These are phyloP conservation scores for Staurois parvus DNA, from an alignment of 2,797 vertebrate genomes.

Conservation along the genomic window DNA sequence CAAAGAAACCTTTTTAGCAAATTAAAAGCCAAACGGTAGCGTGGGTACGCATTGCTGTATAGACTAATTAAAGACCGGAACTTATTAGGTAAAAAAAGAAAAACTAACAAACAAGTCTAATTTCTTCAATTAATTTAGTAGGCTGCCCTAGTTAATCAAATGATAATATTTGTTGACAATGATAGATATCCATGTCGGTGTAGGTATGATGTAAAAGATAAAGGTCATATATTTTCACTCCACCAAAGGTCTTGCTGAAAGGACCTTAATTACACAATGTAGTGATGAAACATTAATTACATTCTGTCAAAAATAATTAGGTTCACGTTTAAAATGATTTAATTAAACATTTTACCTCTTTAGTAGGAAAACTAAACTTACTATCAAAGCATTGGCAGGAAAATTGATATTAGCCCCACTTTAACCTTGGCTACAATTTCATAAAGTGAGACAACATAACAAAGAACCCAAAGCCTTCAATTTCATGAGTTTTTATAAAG, in stretches of 20 bases:
- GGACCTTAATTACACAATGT: slow-evolving; percentile 97
- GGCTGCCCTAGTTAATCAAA: slow-evolving; percentile 86
- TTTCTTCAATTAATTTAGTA: slow-evolving; percentile 96
- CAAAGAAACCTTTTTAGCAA: slow-evolving; percentile 80
- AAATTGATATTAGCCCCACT: slow-evolving; percentile 87
- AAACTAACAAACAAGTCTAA: slow-evolving; percentile 96
- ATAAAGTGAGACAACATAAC: background rate
- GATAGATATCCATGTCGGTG: slow-evolving; percentile 92
- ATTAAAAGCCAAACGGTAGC: slow-evolving; percentile 81
- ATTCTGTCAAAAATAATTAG: slow-evolving; percentile 96
- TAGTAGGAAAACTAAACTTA: slow-evolving; percentile 84
- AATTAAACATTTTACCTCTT: slow-evolving; percentile 91
- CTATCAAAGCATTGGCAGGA: slow-evolving; percentile 84
- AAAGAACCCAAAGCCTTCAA: background rate
- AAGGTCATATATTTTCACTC: slow-evolving; percentile 94
- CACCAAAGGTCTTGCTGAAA: slow-evolving; percentile 95
- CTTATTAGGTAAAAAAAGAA: slow-evolving; percentile 84
- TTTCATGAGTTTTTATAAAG: background rate
- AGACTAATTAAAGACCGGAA: slow-evolving; percentile 89
- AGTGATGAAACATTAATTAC: slow-evolving; percentile 99
- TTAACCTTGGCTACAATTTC: slow-evolving; percentile 84
- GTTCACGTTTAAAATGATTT: slow-evolving; percentile 92
- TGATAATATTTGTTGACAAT: slow-evolving; percentile 87
- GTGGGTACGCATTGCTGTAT: slow-evolving; percentile 76
- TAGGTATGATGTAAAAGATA: slow-evolving; percentile 94